A percentile compares a stretch with the other conserved stretches of the same genome.
Conservation (phyloP, 2,113 vertebrate genomes). For the Dromaius novaehollandiae region DNA sequence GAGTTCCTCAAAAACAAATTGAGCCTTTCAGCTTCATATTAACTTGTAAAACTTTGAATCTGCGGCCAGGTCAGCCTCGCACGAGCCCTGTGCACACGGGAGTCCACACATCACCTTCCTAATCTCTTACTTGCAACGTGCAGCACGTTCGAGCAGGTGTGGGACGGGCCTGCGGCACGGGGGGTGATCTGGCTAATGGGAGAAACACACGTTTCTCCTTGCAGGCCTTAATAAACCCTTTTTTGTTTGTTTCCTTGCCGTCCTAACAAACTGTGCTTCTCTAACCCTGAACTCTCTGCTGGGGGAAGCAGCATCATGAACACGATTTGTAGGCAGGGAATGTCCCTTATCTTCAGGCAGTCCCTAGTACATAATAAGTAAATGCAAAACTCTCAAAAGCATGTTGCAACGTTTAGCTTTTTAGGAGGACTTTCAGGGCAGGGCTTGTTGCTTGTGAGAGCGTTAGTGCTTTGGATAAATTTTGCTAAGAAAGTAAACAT, state of each 20-base stretch:
- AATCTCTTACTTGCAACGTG: neutral
- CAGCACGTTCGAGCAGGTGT: neutral
- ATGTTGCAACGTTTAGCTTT: neutral
- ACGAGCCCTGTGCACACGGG: fast-evolving
- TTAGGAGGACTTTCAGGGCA: neutral
- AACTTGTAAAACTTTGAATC: neutral
- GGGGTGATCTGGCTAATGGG: neutral
- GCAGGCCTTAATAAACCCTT: neutral
- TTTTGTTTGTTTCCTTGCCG: neutral
- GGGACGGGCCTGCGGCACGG: neutral
- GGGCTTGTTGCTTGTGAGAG: neutral
- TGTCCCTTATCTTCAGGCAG: neutral
- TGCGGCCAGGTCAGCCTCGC: neutral
- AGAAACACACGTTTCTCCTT: neutral
- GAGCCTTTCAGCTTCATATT: constrained; percentile 5
- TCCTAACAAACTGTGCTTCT: neutral
- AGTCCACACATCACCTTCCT: neutral
- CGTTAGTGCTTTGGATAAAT: neutral
- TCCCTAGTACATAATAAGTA: fast-evolving
- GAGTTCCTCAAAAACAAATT: neutral
- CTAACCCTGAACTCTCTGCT: neutral
- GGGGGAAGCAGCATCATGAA: neutral
- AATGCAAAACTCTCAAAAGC: neutral
- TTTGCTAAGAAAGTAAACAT: neutral
- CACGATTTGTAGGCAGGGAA: neutral